phyloP scores from a whole-genome alignment of 2,888 invertebrate species.

The Brachynemurus nebulosus region DNA sequence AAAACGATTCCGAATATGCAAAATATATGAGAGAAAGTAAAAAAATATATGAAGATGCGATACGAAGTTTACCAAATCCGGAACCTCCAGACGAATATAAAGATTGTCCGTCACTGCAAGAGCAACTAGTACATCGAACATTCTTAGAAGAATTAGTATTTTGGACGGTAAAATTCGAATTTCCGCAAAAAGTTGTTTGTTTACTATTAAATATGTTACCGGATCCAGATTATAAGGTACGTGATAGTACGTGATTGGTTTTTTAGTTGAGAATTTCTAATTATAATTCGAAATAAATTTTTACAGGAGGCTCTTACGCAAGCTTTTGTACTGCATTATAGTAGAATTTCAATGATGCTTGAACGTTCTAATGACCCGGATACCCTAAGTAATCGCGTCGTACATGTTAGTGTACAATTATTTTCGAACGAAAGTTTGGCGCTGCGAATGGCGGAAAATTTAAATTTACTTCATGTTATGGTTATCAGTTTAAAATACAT shows the following conservation, averaged over 20 bases:
- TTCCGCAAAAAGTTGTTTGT: slow-evolving; percentile 93
- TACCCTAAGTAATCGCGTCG: slow-evolving; percentile 86
- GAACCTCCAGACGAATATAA: slow-evolving; percentile 62
- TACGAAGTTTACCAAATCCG: slow-evolving; percentile 59
- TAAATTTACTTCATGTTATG: slow-evolving; percentile 85
- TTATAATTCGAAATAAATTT: not conserved
- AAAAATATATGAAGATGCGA: slow-evolving; percentile 64
- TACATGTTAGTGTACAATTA: slow-evolving; percentile 93
- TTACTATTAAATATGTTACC: slow-evolving; percentile 89
- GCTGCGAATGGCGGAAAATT: slow-evolving; percentile 77
- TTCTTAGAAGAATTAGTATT: slow-evolving; percentile 92
- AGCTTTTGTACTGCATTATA: slow-evolving; percentile 93
- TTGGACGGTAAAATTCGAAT: slow-evolving; percentile 96
- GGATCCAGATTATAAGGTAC: slow-evolving; percentile 84
- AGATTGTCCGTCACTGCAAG: slow-evolving; percentile 65
- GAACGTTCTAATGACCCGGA: slow-evolving; percentile 77
- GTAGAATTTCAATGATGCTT: slow-evolving; percentile 82
- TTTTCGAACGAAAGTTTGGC: slow-evolving; percentile 91
- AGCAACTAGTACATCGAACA: slow-evolving; percentile 65
- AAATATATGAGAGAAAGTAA: slow-evolving; percentile 59
- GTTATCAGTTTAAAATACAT: slow-evolving; percentile 79
- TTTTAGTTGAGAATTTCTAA: not conserved
- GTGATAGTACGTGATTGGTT: not conserved
- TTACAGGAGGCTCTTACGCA: slow-evolving; percentile 78
- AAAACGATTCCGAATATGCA: slow-evolving; percentile 54